Percentiles rank a stretch among this genome's conserved stretches.
Evolutionary conservation across 2,797 vertebrate species (phyloP).

Genomic region (Sebastes paucispinis): DNA sequence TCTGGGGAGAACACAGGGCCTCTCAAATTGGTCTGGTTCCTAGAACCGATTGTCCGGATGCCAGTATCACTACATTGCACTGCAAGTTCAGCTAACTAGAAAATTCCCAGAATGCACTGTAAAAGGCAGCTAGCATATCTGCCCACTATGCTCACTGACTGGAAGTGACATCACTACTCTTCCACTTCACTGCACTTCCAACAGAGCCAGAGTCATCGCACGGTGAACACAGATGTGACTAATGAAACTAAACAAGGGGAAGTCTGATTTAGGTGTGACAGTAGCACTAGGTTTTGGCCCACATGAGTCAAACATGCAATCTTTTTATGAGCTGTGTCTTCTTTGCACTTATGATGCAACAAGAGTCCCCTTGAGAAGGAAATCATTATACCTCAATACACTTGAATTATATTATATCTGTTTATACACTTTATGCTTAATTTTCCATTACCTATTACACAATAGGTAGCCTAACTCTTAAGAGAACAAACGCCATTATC

Average conservation of each 20-base stretch:
- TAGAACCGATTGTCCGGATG: background rate
- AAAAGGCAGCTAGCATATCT: conserved; percentile 2
- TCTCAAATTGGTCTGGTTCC: background rate
- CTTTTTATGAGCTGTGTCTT: background rate
- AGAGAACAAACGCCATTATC: background rate
- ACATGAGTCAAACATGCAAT: background rate
- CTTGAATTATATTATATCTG: no score
- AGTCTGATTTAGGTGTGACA: conserved; percentile 1
- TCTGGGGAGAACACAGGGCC: background rate
- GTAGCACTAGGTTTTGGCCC: background rate
- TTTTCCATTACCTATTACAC: background rate
- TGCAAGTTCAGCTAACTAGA: background rate
- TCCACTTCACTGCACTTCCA: conserved; percentile 25
- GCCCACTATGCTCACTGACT: conserved; percentile 39
- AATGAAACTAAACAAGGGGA: conserved; percentile 12
- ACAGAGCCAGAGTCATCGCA: background rate
- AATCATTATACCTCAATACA: background rate
- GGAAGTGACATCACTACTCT: conserved; percentile 51
- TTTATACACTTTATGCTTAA: background rate
- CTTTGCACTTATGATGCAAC: background rate
- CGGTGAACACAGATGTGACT: conserved; percentile 1
- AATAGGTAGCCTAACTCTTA: background rate
- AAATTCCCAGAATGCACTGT: conserved; percentile 45
- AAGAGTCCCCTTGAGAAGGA: background rate
- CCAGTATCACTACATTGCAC: background rate